phyloP scores from a whole-genome alignment of 2,113 vertebrate species.

The Riparia riparia region DNA sequence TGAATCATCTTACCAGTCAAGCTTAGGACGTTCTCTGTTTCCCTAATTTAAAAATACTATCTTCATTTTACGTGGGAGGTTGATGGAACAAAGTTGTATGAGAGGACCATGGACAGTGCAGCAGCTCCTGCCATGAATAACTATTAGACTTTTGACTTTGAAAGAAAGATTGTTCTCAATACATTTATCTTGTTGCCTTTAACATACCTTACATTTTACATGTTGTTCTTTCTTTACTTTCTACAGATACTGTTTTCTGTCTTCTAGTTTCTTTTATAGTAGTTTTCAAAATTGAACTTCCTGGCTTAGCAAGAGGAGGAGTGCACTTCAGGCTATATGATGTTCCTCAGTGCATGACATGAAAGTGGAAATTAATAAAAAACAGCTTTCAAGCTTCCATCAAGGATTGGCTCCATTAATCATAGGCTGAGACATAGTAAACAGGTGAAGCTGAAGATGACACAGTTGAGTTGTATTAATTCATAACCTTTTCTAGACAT shows the following conservation, averaged over 20 bases:
- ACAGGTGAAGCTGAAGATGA: not conserved
- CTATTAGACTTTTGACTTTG: not conserved
- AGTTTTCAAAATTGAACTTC: not conserved
- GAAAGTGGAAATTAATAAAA: conserved; percentile 15
- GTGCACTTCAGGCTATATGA: not conserved
- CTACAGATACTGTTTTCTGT: not conserved
- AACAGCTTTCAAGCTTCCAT: not conserved
- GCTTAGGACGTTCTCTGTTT: not conserved
- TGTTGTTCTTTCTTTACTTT: not conserved
- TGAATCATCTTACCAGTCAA: rapidly evolving
- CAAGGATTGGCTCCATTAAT: not conserved
- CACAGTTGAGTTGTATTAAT: not conserved
- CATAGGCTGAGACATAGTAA: not conserved
- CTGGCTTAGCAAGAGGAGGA: not conserved
- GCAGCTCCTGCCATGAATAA: not conserved
- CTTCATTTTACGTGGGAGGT: not conserved
- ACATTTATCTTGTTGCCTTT: not conserved
- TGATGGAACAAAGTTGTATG: not conserved
- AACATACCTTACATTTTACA: not conserved
- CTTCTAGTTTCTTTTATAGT: not conserved
- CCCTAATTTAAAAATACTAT: not conserved
- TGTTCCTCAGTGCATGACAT: not conserved
- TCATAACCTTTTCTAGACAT: not conserved
- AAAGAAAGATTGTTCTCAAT: not conserved
- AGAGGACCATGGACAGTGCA: not conserved